Evolutionary conservation across 2,113 vertebrate species (phyloP).

Genomic region (Theropithecus gelada): DNA sequence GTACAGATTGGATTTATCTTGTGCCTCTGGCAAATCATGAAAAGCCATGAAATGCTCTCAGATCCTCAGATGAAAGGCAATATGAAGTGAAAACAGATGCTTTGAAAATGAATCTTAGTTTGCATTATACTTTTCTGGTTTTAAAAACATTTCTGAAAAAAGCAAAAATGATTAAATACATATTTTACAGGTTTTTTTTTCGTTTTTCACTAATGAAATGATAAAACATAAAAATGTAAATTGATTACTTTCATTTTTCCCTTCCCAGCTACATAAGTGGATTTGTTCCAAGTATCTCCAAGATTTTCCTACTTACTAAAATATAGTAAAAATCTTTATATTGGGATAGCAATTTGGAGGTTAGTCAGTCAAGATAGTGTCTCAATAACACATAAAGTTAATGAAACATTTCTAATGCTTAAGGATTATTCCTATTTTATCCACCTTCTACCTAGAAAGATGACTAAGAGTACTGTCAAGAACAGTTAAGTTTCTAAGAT

Average conservation of each 20-base stretch:
- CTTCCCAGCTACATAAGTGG: neutral
- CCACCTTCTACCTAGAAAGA: neutral
- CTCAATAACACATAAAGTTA: neutral
- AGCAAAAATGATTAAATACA: neutral
- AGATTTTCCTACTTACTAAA: neutral
- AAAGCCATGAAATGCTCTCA: constrained; percentile 47
- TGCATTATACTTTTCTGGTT: neutral
- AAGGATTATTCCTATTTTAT: neutral
- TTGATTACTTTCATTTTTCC: neutral
- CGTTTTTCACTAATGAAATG: neutral
- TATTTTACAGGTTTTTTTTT: neutral
- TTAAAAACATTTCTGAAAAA: constrained; percentile 9
- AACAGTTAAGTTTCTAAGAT: neutral
- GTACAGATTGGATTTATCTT: neutral
- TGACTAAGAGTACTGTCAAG: neutral
- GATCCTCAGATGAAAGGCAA: constrained; percentile 46
- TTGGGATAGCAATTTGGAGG: neutral
- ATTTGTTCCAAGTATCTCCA: neutral
- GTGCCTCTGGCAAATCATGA: constrained; percentile 42
- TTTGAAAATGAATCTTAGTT: constrained; percentile 51
- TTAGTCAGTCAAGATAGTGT: neutral
- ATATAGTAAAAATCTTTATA: neutral
- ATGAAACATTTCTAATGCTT: neutral
- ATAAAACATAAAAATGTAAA: neutral
- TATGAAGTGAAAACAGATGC: neutral